Conservation (phyloP, 2,888 invertebrate genomes). For the Branchinecta sandiegonensis region DNA sequence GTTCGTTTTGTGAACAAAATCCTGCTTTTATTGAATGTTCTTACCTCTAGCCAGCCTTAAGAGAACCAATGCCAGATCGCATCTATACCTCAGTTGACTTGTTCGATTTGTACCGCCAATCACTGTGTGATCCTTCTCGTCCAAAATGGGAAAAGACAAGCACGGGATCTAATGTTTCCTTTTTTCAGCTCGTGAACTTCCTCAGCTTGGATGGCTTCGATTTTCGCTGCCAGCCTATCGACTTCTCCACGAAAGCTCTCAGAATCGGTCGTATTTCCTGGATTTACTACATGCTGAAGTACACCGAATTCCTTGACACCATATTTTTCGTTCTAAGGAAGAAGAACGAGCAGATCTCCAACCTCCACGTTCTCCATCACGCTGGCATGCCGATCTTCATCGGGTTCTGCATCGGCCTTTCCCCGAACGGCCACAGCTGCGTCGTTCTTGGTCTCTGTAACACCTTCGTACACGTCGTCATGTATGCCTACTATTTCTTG, state of each 20-base stretch:
- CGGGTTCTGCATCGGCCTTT: constrained; percentile 40
- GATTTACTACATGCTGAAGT: constrained; percentile 79
- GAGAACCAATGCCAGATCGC: no score
- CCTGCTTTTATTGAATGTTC: no score
- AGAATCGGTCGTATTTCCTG: constrained; percentile 71
- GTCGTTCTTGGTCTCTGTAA: constrained; percentile 75
- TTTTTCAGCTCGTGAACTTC: no score
- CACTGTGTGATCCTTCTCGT: no score
- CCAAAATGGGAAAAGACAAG: no score
- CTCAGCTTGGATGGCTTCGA: constrained; percentile 43
- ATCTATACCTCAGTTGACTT: no score
- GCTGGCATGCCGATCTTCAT: constrained; percentile 39
- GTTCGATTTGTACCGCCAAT: no score
- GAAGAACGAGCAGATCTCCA: constrained; percentile 37
- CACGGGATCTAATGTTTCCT: no score
- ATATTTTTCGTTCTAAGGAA: constrained; percentile 42
- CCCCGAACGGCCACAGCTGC: constrained; percentile 60
- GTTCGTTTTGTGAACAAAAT: no score
- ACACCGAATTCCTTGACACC: constrained; percentile 74
- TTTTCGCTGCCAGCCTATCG: constrained; percentile 53
- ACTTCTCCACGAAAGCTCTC: constrained; percentile 51
- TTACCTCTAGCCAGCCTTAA: no score
- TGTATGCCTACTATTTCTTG: constrained; percentile 76
- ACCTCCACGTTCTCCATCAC: constrained; percentile 40
- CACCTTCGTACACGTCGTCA: constrained; percentile 67